Evolutionary conservation across 1,140 invertebrate species (phyloP), one percentile per base, ranked within the genome.

Genomic region (Leucophenga varia): DNA sequence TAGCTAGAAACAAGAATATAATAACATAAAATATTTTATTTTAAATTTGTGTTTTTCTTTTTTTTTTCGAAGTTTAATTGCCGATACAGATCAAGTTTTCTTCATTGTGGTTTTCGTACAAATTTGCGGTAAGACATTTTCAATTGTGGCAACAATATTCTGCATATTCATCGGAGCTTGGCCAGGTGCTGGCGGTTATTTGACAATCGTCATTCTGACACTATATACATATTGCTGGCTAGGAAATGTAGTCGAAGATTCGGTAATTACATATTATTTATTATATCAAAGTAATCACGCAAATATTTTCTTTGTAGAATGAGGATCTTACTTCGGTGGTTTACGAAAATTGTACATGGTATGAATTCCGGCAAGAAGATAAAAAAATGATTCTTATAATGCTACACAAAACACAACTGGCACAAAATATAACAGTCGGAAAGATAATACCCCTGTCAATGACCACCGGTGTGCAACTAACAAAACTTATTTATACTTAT

Each of bases 401-500:
- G 63, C 36, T 67, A 39, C 55, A 59, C 37, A 67, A 67, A 43
- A 45, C 63, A 0, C 63, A 67, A 2, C 57, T 48, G 2, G 63
- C 67, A 36, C 12, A 40, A 16, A 36, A 39, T 3, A 13, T 65
- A 3, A 65, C 52, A 12, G 63, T 53, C 0, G 52, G 48, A 2
- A 43, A 58, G 36, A 43, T 68, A 12, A 36, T 59, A 4, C 64
- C 64, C 0, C 19, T 68, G 2, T 68, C 64, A 3, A 68, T 68
- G 64, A 48, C 41, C 3, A 68, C 60, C 0, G 64, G 54, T 14
- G 45, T 68, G 0, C 48, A 58, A n/a, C 5, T 68, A 16, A 64
- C 64, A n/a, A 57, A 51, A 28, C 54, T 49, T 4, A 41, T 68
- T 0, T 48, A 53, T 34, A 47, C 30, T 32, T 21, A 43, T 31